phyloP scores from a whole-genome alignment of 2,888 invertebrate species.

The Dasysyrphus tricinctus region DNA sequence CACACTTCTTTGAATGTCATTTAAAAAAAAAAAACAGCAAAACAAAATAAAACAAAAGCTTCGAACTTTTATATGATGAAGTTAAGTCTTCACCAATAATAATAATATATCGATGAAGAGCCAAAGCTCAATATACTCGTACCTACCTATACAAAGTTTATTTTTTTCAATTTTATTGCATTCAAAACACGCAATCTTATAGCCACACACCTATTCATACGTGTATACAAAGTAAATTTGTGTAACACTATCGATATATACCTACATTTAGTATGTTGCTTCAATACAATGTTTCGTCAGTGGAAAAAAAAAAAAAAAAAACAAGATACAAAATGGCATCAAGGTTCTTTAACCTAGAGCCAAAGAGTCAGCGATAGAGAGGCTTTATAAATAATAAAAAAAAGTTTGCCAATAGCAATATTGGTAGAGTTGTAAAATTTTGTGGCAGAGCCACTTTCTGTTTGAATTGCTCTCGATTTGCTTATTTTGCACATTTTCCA shows the following conservation, averaged over 20 bases:
- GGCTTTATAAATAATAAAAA: background rate
- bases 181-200: background rate
- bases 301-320: slow-evolving; percentile 1
- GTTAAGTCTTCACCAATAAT: slow-evolving; percentile 11
- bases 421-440: slow-evolving; percentile 54
- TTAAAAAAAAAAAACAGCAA: background rate
- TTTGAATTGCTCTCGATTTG: slow-evolving; percentile 55
- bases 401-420: slow-evolving; percentile 18
- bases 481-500: slow-evolving; percentile 68
- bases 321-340: slow-evolving; percentile 33
- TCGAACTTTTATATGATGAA: slow-evolving; percentile 27
- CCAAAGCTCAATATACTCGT: background rate
- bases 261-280: background rate
- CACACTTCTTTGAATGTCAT: slow-evolving; percentile 42
- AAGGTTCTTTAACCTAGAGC: slow-evolving; percentile 57
- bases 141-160: background rate
- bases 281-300: slow-evolving; percentile 36
- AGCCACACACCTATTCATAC: background rate
- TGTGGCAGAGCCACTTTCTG: slow-evolving; percentile 44
- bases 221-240: slow-evolving; percentile 30
- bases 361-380: slow-evolving; percentile 1
- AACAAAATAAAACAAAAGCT: slow-evolving; percentile 20
- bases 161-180: slow-evolving; percentile 29
- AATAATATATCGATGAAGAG: slow-evolving; percentile 24
- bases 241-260: slow-evolving; percentile 1